Evolutionary conservation across 2,888 invertebrate genomes (phyloP), one percentile per base, ranked within the genome.

Genomic region (Polyommatus iphigenia): DNA sequence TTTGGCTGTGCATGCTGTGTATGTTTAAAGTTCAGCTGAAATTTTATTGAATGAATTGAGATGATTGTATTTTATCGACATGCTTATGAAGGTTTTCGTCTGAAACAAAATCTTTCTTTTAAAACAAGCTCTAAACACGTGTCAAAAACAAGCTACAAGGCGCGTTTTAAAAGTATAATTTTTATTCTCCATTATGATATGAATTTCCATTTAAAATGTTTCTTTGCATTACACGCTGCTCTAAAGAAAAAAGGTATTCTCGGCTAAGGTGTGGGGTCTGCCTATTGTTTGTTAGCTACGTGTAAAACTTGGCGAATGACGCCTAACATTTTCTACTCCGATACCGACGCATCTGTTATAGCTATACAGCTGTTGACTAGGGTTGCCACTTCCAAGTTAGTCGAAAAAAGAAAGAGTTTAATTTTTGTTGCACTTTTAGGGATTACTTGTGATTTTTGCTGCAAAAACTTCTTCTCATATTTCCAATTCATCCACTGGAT

Each of bases 251-350:
- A 67, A 32, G 29, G 67, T 32, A 67, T 67, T 67, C 32, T 67
- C 67, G 29, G 29, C 67, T 67, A 67, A 67, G 67, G 67, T 67
- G 67, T 67, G 67, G 67, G 67, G 67, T 67, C 67, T 67, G 67
- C 29, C 67, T 67, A 67, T 67, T 67, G 67, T 67, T 67, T 67
- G 32, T 67, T 29, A 67, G 67, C 67, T 67, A 67, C 67, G 67
- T 67, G 67, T 67, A 67, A 67, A 67, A 67, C 67, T 67, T 67
- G 67, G 67, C 67, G 67, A 67, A 67, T 67, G 67, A 67, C 67
- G 67, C 29, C 32, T 32, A 67, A 67, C 32, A 32, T 67, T 67
- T 67, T 67, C 67, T 67, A 32, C 67, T 67, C 67, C 67, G 67
- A 67, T 67, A 67, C 67, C 32, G 29, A 67, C 67, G 67, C 29